Evolutionary conservation across 2,113 vertebrate genomes (phyloP), one percentile per base, ranked within the genome.

Genomic region (Muntiacus muntjak): DNA sequence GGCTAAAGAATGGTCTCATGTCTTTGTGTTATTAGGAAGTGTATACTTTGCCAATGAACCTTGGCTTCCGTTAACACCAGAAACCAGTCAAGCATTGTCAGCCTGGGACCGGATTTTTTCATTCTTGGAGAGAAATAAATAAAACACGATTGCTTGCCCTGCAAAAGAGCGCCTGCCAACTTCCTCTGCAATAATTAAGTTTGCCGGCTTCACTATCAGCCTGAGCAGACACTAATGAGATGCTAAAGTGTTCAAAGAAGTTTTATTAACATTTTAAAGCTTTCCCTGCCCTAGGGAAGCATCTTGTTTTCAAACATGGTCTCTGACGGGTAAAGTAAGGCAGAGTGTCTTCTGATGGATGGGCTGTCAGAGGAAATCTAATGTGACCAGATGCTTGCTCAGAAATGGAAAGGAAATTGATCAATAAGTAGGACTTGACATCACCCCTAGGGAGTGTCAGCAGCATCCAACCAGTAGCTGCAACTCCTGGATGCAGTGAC

Each of bases 141-240:
- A 95, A 98, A 96, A 87, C 47, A 0, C 54, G 25, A 25, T 8
- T 9, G n/a, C n/a, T 54, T 57, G 54, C 81, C 92, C 78, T 81
- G 16, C 55, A 88, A 95, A 58, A 57, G 4, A n/a, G 14, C 23
- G 14, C 55, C 33, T 11, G 43, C 62, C 54, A n/a, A 67, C 45
- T 83, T 79, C 8, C 17, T 94, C 33, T 28, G 54, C 94, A 8
- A 83, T 97, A 91, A 93, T 92, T 86, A 71, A 57, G 92, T 87
- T 95, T 97, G 87, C 60, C 87, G 17, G 26, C 81, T 97, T 90
- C 89, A 25, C 40, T 14, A 52, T 43, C 95, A 76, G 30, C 85
- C 57, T 55, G 85, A 83, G 81, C 33, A 43, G 57, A 47, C 33
- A 2, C 76, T 88, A 93, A 97, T 40, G 82, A 98, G 93, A 15